phyloP scores from a whole-genome alignment of 2,888 invertebrate species.

The Brachynemurus nebulosus region DNA sequence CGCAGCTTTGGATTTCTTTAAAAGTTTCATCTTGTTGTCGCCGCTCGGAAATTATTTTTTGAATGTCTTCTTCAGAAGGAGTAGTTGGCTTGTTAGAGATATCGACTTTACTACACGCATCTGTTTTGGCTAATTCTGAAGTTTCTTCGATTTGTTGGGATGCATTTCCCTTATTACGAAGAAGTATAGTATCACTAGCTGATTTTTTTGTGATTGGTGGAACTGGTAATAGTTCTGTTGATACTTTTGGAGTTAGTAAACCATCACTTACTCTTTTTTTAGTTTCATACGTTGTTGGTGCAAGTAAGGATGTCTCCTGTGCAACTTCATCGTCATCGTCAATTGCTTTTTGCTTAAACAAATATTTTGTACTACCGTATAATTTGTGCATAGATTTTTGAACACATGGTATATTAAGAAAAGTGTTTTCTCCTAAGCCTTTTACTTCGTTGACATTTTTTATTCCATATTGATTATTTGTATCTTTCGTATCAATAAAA shows the following conservation, averaged over 20 bases:
- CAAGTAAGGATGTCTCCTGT: constrained; percentile 27
- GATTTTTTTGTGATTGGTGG: constrained; percentile 7
- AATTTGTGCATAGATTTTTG: constrained; percentile 27
- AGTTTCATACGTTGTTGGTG: constrained; percentile 22
- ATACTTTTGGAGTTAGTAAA: constrained; percentile 8
- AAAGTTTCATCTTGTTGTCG: constrained; percentile 39
- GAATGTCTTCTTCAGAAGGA: constrained; percentile 37
- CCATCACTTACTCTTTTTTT: constrained; percentile 5
- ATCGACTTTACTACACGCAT: not conserved
- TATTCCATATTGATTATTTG: no score
- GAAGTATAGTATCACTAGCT: constrained; percentile 4
- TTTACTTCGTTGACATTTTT: constrained; percentile 12
- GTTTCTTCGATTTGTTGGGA: not conserved
- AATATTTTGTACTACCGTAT: constrained; percentile 39
- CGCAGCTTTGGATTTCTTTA: constrained; percentile 27
- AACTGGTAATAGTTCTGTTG: not conserved
- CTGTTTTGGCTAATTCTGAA: not conserved
- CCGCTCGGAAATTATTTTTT: constrained; percentile 46
- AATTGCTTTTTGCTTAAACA: constrained; percentile 41
- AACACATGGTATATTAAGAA: constrained; percentile 25
- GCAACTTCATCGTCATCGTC: constrained; percentile 35
- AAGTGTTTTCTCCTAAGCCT: constrained; percentile 14
- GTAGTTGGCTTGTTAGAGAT: not conserved
- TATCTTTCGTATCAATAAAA: constrained; percentile 20
- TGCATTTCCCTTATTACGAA: not conserved